A percentile compares a stretch with the other conserved stretches of the same genome.
phyloP scores from a whole-genome alignment of 2,797 vertebrate species.

The Sternarchorhynchus goeldii region DNA sequence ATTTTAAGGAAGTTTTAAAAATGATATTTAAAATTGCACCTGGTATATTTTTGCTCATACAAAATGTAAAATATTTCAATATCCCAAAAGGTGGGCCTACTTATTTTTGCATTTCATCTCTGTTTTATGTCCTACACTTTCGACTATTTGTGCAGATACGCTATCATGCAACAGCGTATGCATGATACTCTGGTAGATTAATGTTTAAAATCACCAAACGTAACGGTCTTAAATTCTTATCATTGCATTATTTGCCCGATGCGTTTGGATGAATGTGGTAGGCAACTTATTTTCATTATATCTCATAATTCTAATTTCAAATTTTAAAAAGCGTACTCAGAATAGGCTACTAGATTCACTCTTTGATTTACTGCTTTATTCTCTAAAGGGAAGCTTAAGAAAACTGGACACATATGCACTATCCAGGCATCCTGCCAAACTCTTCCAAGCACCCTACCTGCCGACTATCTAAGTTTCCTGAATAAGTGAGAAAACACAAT shows the following conservation, averaged over 20 bases:
- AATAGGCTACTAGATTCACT: constrained; percentile 1
- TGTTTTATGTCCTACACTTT: too few relatives aligned
- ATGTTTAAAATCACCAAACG: background rate
- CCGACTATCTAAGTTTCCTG: constrained; percentile 78
- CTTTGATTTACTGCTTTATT: constrained; percentile 38
- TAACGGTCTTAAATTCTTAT: background rate
- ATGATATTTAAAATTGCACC: constrained; percentile 77
- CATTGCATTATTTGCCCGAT: background rate
- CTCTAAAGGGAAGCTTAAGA: constrained; percentile 49
- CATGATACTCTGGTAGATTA: too few relatives aligned
- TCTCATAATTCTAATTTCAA: background rate
- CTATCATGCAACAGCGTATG: too few relatives aligned
- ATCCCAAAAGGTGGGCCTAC: too few relatives aligned
- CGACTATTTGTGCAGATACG: too few relatives aligned
- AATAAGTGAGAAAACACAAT: constrained; percentile 72
- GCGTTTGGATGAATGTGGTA: background rate
- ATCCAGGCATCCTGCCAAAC: constrained; percentile 84
- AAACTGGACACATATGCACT: constrained; percentile 76
- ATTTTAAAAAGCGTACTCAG: background rate
- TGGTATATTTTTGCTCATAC: constrained; percentile 32
- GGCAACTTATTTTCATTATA: background rate
- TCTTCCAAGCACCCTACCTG: constrained; percentile 80
- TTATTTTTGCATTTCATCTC: too few relatives aligned
- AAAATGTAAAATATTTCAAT: background rate
- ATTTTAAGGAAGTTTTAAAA: constrained; percentile 75